phyloP scores from a whole-genome alignment of 2,888 invertebrate species.

The Agrotis exclamationis region DNA sequence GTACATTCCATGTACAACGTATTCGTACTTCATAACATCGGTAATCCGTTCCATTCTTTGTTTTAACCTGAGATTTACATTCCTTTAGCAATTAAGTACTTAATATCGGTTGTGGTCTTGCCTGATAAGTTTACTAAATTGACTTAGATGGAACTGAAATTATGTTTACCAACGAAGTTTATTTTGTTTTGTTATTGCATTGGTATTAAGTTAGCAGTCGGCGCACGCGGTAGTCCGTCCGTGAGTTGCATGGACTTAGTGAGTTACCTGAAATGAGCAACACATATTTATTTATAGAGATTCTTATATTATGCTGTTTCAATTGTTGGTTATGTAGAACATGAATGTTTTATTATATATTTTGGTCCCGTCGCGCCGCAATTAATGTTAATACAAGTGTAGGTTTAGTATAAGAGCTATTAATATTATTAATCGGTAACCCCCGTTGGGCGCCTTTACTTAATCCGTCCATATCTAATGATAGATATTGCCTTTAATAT shows the following conservation, averaged over 20 bases:
- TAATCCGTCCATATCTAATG: slow-evolving; percentile 91
- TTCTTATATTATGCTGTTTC: slow-evolving; percentile 85
- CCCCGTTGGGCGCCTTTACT: slow-evolving; percentile 90
- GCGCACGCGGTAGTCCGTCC: slow-evolving; percentile 79
- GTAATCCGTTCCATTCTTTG: slow-evolving; percentile 80
- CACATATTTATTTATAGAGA: slow-evolving; percentile 88
- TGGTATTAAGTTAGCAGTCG: slow-evolving; percentile 78
- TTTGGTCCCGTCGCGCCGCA: slow-evolving; percentile 84
- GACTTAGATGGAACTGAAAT: slow-evolving; percentile 89
- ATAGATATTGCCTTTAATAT: slow-evolving; percentile 91
- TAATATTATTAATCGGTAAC: slow-evolving; percentile 89
- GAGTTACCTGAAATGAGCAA: slow-evolving; percentile 89
- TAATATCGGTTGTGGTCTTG: slow-evolving; percentile 92
- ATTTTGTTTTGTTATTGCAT: slow-evolving; percentile 85
- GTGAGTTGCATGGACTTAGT: slow-evolving; percentile 80
- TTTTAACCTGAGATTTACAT: slow-evolving; percentile 83
- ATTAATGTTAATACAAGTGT: slow-evolving; percentile 76
- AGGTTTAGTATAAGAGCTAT: slow-evolving; percentile 82
- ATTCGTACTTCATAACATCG: slow-evolving; percentile 73
- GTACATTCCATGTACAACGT: slow-evolving; percentile 65
- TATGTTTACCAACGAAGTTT: slow-evolving; percentile 90
- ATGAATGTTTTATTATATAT: slow-evolving; percentile 77
- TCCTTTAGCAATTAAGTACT: slow-evolving; percentile 91
- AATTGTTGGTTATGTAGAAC: slow-evolving; percentile 84
- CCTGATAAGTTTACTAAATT: slow-evolving; percentile 91